These are phyloP conservation scores for Daubentonia madagascariensis DNA, from an alignment of 2,113 vertebrate genomes.

Conservation along the genomic window DNA sequence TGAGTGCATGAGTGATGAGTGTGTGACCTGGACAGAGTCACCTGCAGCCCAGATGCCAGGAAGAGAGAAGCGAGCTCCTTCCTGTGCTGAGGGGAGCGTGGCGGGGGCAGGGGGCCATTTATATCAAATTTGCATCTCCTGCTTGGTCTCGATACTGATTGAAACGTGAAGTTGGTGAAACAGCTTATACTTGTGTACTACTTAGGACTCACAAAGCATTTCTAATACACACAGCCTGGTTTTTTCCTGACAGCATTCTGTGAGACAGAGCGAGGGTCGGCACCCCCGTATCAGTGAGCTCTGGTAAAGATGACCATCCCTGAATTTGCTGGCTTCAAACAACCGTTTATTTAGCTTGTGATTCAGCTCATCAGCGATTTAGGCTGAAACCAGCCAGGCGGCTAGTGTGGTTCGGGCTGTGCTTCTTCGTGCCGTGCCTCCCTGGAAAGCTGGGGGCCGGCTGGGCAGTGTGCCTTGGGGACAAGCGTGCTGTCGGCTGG, in stretches of 20 bases:
- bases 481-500: fast-evolving
- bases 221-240: too few relatives aligned
- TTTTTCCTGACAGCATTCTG: not conserved
- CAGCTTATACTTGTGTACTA: not conserved
- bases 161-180: not conserved
- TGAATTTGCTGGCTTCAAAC: not conserved
- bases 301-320: not conserved
- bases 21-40: not conserved
- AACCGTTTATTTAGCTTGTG: not conserved
- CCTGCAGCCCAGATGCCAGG: fast-evolving
- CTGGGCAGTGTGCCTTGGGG: too few relatives aligned
- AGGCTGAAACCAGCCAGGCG: fast-evolving
- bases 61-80: not conserved
- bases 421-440: not conserved
- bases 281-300: not conserved
- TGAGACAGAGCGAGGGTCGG: not conserved
- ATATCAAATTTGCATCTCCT: not conserved
- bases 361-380: not conserved
- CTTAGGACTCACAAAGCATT: not conserved
- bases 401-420: fast-evolving
- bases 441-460: not conserved
- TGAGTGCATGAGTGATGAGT: fast-evolving
- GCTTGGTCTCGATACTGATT: not conserved
- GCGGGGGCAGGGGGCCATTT: not conserved
- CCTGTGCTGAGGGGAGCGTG: not conserved